Evolutionary conservation across 2,113 vertebrate genomes (phyloP).

Genomic region (Chloropsis hardwickii): DNA sequence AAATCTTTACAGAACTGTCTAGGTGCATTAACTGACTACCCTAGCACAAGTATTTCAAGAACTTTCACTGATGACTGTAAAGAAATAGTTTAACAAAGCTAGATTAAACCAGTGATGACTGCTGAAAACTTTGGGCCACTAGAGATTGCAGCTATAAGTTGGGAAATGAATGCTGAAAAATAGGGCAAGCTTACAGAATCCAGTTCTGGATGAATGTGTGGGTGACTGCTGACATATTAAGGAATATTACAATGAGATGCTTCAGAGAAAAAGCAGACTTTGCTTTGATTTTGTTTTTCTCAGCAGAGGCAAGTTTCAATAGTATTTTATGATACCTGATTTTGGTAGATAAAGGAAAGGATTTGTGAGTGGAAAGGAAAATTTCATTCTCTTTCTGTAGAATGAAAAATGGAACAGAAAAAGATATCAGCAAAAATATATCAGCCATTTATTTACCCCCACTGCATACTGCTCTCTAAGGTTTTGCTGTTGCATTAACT

Average conservation of each 20-base stretch:
- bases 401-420: background rate
- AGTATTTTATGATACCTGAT: background rate
- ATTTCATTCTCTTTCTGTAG: background rate
- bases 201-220: background rate
- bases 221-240: background rate
- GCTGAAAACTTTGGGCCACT: background rate
- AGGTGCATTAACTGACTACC: background rate
- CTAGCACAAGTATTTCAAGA: background rate
- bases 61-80: background rate
- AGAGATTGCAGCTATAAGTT: background rate
- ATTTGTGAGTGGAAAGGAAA: background rate
- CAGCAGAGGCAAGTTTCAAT: background rate
- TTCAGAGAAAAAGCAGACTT: background rate
- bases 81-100: background rate
- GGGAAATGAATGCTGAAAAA: constrained; percentile 10
- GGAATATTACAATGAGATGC: background rate
- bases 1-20: background rate
- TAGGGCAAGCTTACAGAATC: background rate
- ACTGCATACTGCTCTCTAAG: background rate
- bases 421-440: background rate
- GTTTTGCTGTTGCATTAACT: background rate
- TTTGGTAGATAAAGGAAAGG: background rate
- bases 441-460: background rate
- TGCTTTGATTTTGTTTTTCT: background rate
- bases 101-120: background rate